phyloP scores from a whole-genome alignment of 2,113 vertebrate genomes.

The Mormoops blainvillei region DNA sequence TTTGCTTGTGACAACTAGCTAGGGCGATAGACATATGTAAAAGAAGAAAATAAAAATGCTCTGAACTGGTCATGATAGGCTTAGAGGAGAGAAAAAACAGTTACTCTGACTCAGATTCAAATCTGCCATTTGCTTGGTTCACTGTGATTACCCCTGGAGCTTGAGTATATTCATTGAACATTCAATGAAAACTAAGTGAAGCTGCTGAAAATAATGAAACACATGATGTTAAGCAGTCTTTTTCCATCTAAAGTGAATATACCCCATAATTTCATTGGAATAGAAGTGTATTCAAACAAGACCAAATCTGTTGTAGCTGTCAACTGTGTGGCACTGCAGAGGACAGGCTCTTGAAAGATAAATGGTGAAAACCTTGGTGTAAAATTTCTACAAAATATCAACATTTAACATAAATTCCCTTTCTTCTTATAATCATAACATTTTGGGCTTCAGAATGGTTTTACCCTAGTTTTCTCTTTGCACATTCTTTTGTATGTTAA shows the following conservation, averaged over 20 bases:
- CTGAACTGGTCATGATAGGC: background rate
- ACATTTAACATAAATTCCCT: background rate
- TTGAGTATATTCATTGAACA: slow-evolving; percentile 45
- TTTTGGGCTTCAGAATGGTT: background rate
- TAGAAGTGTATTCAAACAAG: background rate
- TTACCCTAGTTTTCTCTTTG: background rate
- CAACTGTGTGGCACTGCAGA: background rate
- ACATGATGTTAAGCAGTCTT: background rate
- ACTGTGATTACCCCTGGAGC: slow-evolving; percentile 4
- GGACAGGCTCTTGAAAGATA: background rate
- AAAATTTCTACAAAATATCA: background rate
- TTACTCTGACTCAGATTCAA: background rate
- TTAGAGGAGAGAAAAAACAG: slow-evolving; percentile 1
- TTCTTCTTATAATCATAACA: background rate
- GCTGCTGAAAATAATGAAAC: slow-evolving; percentile 10
- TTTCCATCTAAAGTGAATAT: background rate
- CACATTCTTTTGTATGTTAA: background rate
- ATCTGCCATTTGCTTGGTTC: slow-evolving; percentile 19
- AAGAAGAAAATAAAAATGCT: slow-evolving; percentile 32
- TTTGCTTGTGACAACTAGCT: too few species aligned
- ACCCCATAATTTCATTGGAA: background rate
- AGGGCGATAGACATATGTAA: background rate
- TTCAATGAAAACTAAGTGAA: slow-evolving; percentile 32
- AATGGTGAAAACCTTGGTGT: background rate
- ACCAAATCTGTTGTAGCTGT: background rate